These are phyloP conservation scores for Hypocryptadius cinnamomeus DNA, from an alignment of 2,113 vertebrate genomes.

Conservation along the genomic window DNA sequence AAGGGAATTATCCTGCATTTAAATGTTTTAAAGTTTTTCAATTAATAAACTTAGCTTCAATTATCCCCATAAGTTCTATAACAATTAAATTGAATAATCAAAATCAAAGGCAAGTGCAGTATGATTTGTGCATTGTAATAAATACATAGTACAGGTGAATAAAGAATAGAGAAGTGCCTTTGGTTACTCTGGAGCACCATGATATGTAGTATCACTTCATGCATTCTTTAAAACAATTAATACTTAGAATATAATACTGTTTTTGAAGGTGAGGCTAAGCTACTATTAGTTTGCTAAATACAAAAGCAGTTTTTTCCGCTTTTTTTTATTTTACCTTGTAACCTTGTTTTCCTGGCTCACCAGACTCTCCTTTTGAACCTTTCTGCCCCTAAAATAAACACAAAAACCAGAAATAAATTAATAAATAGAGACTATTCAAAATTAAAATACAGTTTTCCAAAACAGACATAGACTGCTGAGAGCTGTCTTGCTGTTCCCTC, in stretches of 20 bases:
- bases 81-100: neutral
- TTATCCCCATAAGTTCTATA: neutral
- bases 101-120: neutral
- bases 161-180: neutral
- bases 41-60: neutral
- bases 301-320: neutral
- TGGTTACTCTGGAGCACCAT: neutral
- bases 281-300: neutral
- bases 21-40: neutral
- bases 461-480: neutral
- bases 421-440: neutral
- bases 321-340: conserved; percentile 83
- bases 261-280: neutral
- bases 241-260: neutral
- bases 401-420: neutral
- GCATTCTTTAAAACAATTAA: neutral
- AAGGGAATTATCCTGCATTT: neutral
- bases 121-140: neutral
- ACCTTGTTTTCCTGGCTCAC: conserved; percentile 96
- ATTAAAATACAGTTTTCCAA: neutral
- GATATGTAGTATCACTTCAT: neutral
- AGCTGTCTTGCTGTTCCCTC: neutral
- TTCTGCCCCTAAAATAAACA: conserved; percentile 85
- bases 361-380: conserved; percentile 89
- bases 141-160: neutral